These are phyloP conservation scores for Baryphthengus martii DNA, from an alignment of 2,113 vertebrate species.

Conservation along the genomic window DNA sequence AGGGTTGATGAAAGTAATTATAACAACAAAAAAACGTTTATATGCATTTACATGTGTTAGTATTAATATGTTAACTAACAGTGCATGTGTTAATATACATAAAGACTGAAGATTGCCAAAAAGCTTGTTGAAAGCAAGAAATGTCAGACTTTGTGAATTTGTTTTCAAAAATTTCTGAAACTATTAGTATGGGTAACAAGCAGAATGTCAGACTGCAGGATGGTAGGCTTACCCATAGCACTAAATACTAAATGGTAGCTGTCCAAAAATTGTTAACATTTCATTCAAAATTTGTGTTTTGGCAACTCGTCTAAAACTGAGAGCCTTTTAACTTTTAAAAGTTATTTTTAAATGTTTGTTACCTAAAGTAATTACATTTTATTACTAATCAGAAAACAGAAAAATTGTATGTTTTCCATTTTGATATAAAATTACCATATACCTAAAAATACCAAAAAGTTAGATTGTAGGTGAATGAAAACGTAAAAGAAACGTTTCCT, in stretches of 20 bases:
- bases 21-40: background rate
- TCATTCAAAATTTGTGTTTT: background rate
- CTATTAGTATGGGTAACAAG: conserved; percentile 7
- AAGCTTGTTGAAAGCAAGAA: conserved; percentile 26
- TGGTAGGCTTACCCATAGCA: background rate
- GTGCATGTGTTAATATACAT: conserved; percentile 49
- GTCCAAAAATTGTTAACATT: background rate
- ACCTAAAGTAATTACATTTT: background rate
- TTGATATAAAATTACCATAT: background rate
- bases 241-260: background rate
- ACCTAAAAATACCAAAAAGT: background rate
- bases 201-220: background rate
- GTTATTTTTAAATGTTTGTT: background rate
- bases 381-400: background rate
- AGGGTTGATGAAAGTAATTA: background rate
- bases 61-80: conserved; percentile 51
- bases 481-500: background rate
- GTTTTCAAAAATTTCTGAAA: background rate
- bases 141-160: conserved; percentile 17
- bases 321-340: background rate
- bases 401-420: background rate
- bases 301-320: background rate
- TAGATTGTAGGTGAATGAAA: background rate
- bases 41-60: conserved; percentile 34
- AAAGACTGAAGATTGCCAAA: conserved; percentile 28